phyloP scores from a whole-genome alignment of 2,888 invertebrate species.

The Tachina grossa region DNA sequence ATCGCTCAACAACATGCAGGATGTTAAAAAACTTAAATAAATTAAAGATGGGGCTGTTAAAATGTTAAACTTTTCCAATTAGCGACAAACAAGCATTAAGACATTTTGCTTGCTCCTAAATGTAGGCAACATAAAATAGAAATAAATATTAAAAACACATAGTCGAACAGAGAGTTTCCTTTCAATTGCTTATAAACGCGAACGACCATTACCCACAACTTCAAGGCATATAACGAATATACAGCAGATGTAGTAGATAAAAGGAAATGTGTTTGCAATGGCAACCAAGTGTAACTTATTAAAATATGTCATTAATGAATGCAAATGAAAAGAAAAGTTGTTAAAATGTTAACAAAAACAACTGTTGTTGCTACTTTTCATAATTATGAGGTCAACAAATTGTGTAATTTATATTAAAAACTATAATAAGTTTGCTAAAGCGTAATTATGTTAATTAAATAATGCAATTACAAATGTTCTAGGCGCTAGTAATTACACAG shows the following conservation, averaged over 20 bases:
- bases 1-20: neutral
- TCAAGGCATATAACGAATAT: neutral
- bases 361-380: slow-evolving; percentile 16
- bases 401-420: slow-evolving; percentile 49
- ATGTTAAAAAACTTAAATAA: neutral
- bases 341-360: slow-evolving; percentile 42
- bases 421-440: slow-evolving; percentile 27
- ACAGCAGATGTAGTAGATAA: neutral
- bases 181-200: slow-evolving; percentile 30
- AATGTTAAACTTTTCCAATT: slow-evolving; percentile 68
- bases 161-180: slow-evolving; percentile 26
- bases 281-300: slow-evolving; percentile 54
- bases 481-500: no score
- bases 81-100: slow-evolving; percentile 60
- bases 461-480: slow-evolving; percentile 20
- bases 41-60: slow-evolving; percentile 11
- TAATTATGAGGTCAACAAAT: slow-evolving; percentile 57
- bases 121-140: slow-evolving; percentile 20
- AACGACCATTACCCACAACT: neutral
- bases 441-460: slow-evolving; percentile 51
- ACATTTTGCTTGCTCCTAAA: slow-evolving; percentile 32
- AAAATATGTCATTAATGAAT: slow-evolving; percentile 48
- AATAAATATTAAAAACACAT: slow-evolving; percentile 52
- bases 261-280: neutral
- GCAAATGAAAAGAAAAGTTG: slow-evolving; percentile 24